Percentiles rank a stretch among this genome's conserved stretches.
Conservation (phyloP, 2,113 vertebrate genomes). For the Mixornis gularis region DNA sequence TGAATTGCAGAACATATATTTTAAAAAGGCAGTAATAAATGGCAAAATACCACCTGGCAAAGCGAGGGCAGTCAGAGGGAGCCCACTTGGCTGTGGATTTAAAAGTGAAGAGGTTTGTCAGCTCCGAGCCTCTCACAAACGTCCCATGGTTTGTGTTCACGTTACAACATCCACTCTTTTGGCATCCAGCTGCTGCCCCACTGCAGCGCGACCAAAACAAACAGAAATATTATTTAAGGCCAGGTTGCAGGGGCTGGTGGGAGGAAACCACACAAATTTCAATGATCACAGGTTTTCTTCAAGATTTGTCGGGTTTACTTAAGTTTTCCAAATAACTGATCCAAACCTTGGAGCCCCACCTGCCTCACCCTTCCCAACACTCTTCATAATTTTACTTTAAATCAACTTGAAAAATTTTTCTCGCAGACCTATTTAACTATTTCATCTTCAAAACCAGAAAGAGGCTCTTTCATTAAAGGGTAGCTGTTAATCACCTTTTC, state of each 20-base stretch:
- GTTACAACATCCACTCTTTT: fast-evolving
- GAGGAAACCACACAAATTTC: background rate
- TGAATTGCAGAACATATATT: conserved; percentile 46
- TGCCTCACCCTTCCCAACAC: too few species aligned
- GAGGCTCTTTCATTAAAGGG: background rate
- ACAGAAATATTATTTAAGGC: fast-evolving
- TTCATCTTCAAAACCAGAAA: background rate
- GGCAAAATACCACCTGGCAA: conserved; percentile 26
- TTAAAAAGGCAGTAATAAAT: conserved; percentile 58
- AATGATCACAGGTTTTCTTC: background rate
- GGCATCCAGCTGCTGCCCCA: background rate
- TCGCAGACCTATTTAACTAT: background rate
- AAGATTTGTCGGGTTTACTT: background rate
- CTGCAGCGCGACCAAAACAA: fast-evolving
- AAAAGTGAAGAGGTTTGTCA: background rate
- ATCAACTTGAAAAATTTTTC: fast-evolving
- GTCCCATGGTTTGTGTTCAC: fast-evolving
- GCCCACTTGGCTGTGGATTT: background rate
- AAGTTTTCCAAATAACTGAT: background rate
- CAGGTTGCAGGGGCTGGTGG: background rate
- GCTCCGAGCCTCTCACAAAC: fast-evolving
- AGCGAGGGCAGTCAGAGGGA: background rate
- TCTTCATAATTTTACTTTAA: background rate
- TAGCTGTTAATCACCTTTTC: background rate
- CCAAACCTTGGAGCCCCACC: background rate